Percentiles rank a stretch among this genome's conserved stretches.
Evolutionary conservation across 2,888 invertebrate species (phyloP).

Genomic region (Heliothis peltigera): DNA sequence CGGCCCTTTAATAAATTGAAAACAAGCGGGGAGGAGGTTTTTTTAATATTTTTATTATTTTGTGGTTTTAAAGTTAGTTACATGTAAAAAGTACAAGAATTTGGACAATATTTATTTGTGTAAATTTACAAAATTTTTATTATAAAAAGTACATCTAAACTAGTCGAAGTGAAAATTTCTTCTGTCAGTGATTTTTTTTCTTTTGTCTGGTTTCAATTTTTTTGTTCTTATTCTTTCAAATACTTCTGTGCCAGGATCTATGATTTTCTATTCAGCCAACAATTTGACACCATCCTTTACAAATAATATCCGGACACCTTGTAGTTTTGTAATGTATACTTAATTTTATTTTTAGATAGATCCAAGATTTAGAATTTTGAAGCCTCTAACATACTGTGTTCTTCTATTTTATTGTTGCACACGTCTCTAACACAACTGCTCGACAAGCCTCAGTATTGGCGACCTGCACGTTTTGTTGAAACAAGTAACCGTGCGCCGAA

Average conservation of each 20-base stretch:
- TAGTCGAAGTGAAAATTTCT: conserved; percentile 66
- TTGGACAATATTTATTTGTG: conserved; percentile 67
- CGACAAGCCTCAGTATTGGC: too few relatives aligned
- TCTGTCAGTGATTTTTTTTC: conserved; percentile 70
- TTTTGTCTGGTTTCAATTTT: conserved; percentile 57
- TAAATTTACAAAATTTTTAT: conserved; percentile 69
- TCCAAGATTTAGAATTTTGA: too few relatives aligned
- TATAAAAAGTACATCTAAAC: conserved; percentile 73
- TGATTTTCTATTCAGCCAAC: conserved; percentile 4
- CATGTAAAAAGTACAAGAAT: conserved; percentile 66
- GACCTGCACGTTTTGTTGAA: too few relatives aligned
- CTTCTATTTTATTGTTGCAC: too few relatives aligned
- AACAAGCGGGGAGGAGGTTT: conserved; percentile 48
- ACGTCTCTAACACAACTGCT: too few relatives aligned
- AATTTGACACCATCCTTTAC: conserved; percentile 9
- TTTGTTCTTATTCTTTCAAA: conserved; percentile 58
- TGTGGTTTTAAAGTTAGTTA: conserved; percentile 51
- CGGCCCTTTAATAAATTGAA: conserved; percentile 17
- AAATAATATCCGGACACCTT: neutral
- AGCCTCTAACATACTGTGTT: too few relatives aligned
- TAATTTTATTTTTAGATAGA: too few relatives aligned
- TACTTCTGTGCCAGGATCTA: conserved; percentile 29
- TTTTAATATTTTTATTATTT: conserved; percentile 57
- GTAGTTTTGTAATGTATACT: too few relatives aligned
- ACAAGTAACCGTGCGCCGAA: too few relatives aligned